A percentile compares a stretch with the other conserved stretches of the same genome.
These are phyloP conservation scores for Cryptomyrus ogoouensis DNA, from an alignment of 2,113 vertebrate genomes.

Conservation along the genomic window DNA sequence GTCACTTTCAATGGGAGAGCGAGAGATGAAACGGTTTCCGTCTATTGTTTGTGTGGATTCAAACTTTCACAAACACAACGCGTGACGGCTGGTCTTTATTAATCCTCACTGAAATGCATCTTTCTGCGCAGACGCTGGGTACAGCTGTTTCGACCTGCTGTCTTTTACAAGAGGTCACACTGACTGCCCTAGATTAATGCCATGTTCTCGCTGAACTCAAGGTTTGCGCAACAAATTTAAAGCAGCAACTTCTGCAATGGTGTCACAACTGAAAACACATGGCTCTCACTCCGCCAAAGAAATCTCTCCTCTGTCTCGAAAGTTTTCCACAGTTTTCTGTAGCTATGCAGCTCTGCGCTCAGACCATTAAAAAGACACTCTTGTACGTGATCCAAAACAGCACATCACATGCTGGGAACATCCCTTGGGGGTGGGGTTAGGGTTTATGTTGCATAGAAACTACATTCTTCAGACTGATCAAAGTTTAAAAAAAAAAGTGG, in stretches of 20 bases:
- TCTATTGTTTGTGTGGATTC: conserved; percentile 6
- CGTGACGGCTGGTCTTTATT: not conserved
- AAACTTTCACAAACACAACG: conserved; percentile 4
- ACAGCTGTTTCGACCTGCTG: not conserved
- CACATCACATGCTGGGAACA: not conserved
- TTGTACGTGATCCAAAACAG: conserved; percentile 17
- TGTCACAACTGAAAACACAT: not conserved
- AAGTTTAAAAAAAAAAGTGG: not conserved
- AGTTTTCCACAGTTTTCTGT: not conserved
- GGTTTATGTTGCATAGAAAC: conserved; percentile 6
- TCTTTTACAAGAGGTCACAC: not conserved
- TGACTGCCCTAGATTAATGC: not conserved
- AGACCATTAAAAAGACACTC: not conserved
- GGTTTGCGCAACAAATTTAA: not conserved
- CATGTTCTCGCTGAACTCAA: not conserved
- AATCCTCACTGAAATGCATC: not conserved
- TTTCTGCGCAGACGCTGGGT: not conserved
- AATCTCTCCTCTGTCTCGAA: not conserved
- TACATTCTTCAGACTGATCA: conserved; percentile 17
- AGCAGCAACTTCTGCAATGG: not conserved
- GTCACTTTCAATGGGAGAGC: not conserved
- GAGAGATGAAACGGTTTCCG: conserved; percentile 18
- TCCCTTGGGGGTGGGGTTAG: not conserved
- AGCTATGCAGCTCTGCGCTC: not conserved
- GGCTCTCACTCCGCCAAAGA: not conserved